Base-by-base conservation (phyloP, 2,888 invertebrate species). In the Cephus rjabovi region DNA sequence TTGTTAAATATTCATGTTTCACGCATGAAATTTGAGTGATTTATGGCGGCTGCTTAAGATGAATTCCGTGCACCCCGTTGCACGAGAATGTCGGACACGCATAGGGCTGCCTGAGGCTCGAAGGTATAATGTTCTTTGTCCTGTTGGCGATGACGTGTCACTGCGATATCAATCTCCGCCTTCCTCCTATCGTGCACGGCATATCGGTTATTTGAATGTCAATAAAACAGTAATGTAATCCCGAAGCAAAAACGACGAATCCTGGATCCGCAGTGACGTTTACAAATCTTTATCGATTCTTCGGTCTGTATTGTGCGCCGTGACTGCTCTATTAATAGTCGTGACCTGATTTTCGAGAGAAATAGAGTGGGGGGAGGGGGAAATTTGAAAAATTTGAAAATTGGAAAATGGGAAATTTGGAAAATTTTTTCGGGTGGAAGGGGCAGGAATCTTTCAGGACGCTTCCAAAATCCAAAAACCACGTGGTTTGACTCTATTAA, bases 311-410 rank as follows among this genome's bases (percentile, higher is more conserved):
- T 56, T 15, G 31, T 12, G 15, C 12, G 11, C 23, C 74, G 15
- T 35, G 79, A 34, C 73, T 77, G 37, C 75, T 69, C 82, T 81
- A 83, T 81, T 83, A 83, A 83, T 83, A 83, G 76, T 74, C 79
- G 74, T 75, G 81, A 80, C 77, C 81, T 56, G 30, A 70, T 81
- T 82, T 83, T 81, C 80, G 1, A 1, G 37, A 37, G 15, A 40
- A 15, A 15, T 4, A 37, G 40, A 40, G 40, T 15, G 1, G 4
- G 40, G 15, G 23, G 4, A 4, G 9, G 6, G 2, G 12, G 1
- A 0, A 37, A 0, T 37, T 11, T 37, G 12, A 4, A 12, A 37
- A 37, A 37, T 0, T 37, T 12, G 1, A 12, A 12, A 37, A 12
- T 12, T 12, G 37, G 4, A 37, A 37, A 37, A 37, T 37, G 0